A percentile compares a stretch with the other conserved stretches of the same genome.
Evolutionary conservation across 2,113 vertebrate genomes (phyloP).

Genomic region (Pithys albifrons): DNA sequence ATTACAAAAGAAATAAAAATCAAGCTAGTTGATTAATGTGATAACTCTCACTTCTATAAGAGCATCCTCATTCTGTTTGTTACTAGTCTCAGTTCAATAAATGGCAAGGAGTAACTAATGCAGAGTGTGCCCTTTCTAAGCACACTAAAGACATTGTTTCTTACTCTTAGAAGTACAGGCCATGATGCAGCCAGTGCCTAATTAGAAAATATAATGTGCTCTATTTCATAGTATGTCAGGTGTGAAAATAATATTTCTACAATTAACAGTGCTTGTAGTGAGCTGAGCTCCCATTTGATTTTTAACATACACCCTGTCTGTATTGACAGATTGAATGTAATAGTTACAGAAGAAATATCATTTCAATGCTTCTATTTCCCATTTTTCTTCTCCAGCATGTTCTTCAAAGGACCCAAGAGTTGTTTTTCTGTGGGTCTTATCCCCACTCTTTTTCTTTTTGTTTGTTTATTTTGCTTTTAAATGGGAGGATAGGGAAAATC

Average conservation of each 20-base stretch:
- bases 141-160: background rate
- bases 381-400: background rate
- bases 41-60: background rate
- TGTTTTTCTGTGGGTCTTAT: accelerated
- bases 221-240: background rate
- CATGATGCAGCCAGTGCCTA: background rate
- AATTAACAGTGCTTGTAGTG: background rate
- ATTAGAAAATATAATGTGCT: background rate
- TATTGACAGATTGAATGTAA: background rate
- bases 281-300: background rate
- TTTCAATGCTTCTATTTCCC: background rate
- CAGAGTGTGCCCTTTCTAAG: background rate
- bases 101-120: background rate
- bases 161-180: background rate
- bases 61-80: background rate
- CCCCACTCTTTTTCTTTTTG: background rate
- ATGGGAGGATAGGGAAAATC: accelerated
- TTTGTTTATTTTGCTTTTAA: background rate
- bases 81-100: background rate
- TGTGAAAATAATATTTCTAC: background rate
- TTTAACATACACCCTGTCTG: background rate
- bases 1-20: background rate
- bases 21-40: background rate
- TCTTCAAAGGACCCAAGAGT: background rate
- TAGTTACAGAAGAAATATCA: background rate